Base-by-base conservation (phyloP, 2,113 vertebrate species). In the Isurus oxyrinchus region DNA sequence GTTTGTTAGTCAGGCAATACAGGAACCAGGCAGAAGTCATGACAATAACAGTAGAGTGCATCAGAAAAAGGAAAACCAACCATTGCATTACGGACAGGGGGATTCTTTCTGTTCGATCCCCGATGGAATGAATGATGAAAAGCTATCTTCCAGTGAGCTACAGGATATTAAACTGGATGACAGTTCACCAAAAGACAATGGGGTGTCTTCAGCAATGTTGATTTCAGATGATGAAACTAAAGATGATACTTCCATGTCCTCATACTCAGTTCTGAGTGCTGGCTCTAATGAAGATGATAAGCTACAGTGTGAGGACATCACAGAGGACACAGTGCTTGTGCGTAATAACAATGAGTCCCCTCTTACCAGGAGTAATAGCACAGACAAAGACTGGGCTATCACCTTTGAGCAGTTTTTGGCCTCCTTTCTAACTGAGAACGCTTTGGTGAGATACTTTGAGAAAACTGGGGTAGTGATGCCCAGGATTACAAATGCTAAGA, bases 321-420 rank as follows among this genome's bases (percentile, higher is more conserved):
- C 98, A 0, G 99, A 99, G 3, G 99, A 99, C 98, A 99, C 99
- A 0, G 99, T 99, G 53, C 97, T 99, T 97, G 99, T 99, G 96
- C 98, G 98, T 40, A 99, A 98, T 96, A 91, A 95, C 96, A 97
- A 97, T 81, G 94, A 95, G 25, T 0, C 95, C 13, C 0, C 97
- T 0, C 98, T 99, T 10, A 98, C 98, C 2, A 97, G 98, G 96
- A 99, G 98, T 98, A 97, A 98, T 0, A 99, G 99, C 98, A 98
- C 99, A 0, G 99, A 99, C 97, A 98, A 98, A 96, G 99, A 99
- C 98, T 99, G 99, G 99, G 98, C 99, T 97, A 98, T 99, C 97
- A 99, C 99, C 6, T 99, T 99, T 0, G 99, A 99, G 97, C 99
- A 99, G 96, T 99, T 99, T 97, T 97, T 99, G 97, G 99, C 99